Evolutionary conservation across 2,888 invertebrate genomes (phyloP), one percentile per base, ranked within the genome.

Genomic region (Mechanitis mazaeus): DNA sequence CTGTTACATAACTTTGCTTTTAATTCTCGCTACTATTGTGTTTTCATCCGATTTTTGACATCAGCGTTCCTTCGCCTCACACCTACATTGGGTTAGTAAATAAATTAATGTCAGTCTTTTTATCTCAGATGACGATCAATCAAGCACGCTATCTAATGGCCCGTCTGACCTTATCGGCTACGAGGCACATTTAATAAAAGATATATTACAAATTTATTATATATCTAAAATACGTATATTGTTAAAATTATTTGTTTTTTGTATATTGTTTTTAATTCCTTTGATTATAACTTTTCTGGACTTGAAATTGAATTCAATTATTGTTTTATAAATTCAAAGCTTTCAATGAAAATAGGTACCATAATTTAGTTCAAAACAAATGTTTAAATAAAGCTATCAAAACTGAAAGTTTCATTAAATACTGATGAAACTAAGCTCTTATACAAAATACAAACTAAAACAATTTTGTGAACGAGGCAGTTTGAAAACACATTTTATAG

Each of bases 1-100:
- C 87, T 77, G 83, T 79, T 84, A 90, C 90, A 90, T 71, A 81
- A 81, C 81, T 87, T 90, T 81, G 87, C 89, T 90, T 90, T 90
- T 89, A 90, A 88, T 85, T 83, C 85, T 82, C 80, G 69, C 74
- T 77, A 80, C 83, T 79, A 87, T 89, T 89, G 87, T 89, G 84
- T 86, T 75, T 75, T 75, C 77, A 80, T 84, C 84, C 76, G 71
- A 81, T 83, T 84, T 85, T 85, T 86, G 86, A 86, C 85, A 75
- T 80, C 75, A 80, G 81, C 79, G 80, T 83, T 86, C 62, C 63
- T 63, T 68, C 64, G 56, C 63, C 63, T 72, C 72, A 80, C 84
- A 81, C 85, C 82, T 82, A 83, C 84, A 77, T 77, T 77, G 75
- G 72, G 74, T 78, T 79, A 68, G 81, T 83, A 82, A 84, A 84